These are phyloP conservation scores for Tortricodes alternella DNA, from an alignment of 2,888 invertebrate genomes.

Conservation along the genomic window DNA sequence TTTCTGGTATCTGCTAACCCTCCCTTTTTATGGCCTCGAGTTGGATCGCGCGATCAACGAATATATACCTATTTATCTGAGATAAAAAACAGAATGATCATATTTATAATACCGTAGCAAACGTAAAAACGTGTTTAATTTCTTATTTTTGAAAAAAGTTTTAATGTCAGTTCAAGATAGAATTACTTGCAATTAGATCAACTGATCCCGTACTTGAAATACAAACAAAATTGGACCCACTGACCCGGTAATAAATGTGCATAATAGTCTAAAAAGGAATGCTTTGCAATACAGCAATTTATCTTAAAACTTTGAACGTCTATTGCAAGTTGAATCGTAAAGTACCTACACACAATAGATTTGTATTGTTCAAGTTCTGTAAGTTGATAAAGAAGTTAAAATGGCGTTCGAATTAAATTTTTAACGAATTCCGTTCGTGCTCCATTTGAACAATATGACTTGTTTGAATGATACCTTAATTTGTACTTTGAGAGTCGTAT, in stretches of 20 bases:
- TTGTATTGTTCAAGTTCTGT: constrained; percentile 43
- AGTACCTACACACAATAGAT: constrained; percentile 47
- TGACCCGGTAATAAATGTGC: not conserved
- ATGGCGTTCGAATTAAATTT: constrained; percentile 59
- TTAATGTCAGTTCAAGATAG: not conserved
- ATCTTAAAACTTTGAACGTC: constrained; percentile 31
- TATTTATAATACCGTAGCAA: not conserved
- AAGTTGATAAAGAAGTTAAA: constrained; percentile 54
- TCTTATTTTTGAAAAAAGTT: too few relatives aligned
- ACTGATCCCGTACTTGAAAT: not conserved
- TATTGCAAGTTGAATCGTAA: constrained; percentile 35
- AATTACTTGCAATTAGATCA: not conserved
- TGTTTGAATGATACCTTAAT: constrained; percentile 75
- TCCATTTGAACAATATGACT: constrained; percentile 67
- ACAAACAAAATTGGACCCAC: constrained; percentile 4
- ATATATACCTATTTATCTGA: constrained; percentile 3
- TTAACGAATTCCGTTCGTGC: constrained; percentile 58
- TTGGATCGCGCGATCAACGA: constrained; percentile 15
- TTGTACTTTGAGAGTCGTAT: constrained; percentile 39
- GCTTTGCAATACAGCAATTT: constrained; percentile 22
- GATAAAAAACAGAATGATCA: constrained; percentile 5
- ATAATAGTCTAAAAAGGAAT: not conserved
- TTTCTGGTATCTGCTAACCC: constrained; percentile 54
- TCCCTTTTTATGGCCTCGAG: constrained; percentile 63
- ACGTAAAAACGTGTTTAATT: not conserved